These are phyloP conservation scores for Drosophila acutilabella DNA, from an alignment of 2,888 invertebrate genomes.

Conservation along the genomic window DNA sequence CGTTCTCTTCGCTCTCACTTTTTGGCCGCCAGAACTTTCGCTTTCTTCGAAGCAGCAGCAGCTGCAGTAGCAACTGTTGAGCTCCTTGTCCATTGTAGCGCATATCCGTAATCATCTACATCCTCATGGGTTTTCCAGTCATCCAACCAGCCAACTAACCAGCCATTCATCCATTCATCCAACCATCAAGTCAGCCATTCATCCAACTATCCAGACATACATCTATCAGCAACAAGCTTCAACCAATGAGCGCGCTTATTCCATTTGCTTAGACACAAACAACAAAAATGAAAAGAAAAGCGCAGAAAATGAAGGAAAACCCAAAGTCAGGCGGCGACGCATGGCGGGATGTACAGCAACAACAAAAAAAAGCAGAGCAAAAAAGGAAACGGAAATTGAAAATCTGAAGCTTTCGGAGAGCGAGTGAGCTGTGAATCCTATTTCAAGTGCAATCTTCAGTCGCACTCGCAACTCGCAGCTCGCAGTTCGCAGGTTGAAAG, in stretches of 20 bases:
- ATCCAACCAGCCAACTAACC: conserved; percentile 7
- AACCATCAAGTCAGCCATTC: conserved; percentile 6
- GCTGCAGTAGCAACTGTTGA: conserved; percentile 5
- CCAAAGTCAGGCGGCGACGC: neutral
- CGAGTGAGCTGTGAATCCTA: conserved; percentile 81
- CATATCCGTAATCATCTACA: conserved; percentile 48
- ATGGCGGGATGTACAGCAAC: conserved; percentile 27
- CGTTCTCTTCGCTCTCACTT: conserved; percentile 36
- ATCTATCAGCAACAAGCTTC: conserved; percentile 65
- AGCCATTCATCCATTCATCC: conserved; percentile 7
- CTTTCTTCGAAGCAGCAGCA: conserved; percentile 34
- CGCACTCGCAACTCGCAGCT: conserved; percentile 46
- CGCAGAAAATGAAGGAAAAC: conserved; percentile 6
- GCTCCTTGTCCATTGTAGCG: conserved; percentile 42
- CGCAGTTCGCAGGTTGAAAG: conserved; percentile 66
- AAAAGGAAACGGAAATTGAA: conserved; percentile 79
- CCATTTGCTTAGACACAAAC: conserved; percentile 78
- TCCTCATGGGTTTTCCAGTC: conserved; percentile 30
- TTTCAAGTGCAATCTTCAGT: conserved; percentile 81
- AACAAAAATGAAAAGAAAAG: conserved; percentile 1
- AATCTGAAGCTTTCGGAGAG: conserved; percentile 78
- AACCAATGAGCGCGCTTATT: conserved; percentile 77
- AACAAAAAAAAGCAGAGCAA: conserved; percentile 14
- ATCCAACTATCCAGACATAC: conserved; percentile 44
- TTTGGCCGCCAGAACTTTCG: conserved; percentile 19